A percentile compares a stretch with the other conserved stretches of the same genome.
Conservation (phyloP, 1,140 invertebrate genomes). For the Phymastichus coffea region DNA sequence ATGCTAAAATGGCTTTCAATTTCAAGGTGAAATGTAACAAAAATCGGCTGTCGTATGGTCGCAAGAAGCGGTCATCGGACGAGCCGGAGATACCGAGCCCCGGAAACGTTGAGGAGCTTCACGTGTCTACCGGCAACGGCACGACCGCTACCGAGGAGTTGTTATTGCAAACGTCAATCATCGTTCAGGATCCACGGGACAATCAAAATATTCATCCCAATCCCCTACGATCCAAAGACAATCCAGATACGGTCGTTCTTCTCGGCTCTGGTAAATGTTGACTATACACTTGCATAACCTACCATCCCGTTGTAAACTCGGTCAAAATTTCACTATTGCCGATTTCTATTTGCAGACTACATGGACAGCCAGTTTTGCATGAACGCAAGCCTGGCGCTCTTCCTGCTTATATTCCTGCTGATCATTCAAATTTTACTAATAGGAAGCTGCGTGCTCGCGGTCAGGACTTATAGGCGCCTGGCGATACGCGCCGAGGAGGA, state of each 20-base stretch:
- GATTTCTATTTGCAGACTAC: conserved; percentile 36
- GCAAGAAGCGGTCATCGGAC: conserved; percentile 34
- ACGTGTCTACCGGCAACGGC: background rate
- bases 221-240: conserved; percentile 35
- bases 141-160: conserved; percentile 40
- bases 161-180: conserved; percentile 47
- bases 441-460: conserved; percentile 43
- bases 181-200: conserved; percentile 39
- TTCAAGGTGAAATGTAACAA: conserved; percentile 44
- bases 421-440: conserved; percentile 49
- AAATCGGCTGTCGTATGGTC: conserved; percentile 42
- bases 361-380: conserved; percentile 44
- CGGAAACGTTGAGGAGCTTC: conserved; percentile 18
- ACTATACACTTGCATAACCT: background rate
- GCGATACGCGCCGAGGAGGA: conserved; percentile 49
- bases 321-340: too few relatives aligned
- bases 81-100: background rate
- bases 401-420: conserved; percentile 45
- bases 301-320: too few relatives aligned
- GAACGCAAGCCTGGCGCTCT: conserved; percentile 39
- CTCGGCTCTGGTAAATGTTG: conserved; percentile 37
- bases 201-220: conserved; percentile 34
- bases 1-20: background rate
- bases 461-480: conserved; percentile 41
- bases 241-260: conserved; percentile 43